Evolutionary conservation across 2,113 vertebrate species (phyloP), one percentile per base, ranked within the genome.

Genomic region (Sebastes fasciatus): DNA sequence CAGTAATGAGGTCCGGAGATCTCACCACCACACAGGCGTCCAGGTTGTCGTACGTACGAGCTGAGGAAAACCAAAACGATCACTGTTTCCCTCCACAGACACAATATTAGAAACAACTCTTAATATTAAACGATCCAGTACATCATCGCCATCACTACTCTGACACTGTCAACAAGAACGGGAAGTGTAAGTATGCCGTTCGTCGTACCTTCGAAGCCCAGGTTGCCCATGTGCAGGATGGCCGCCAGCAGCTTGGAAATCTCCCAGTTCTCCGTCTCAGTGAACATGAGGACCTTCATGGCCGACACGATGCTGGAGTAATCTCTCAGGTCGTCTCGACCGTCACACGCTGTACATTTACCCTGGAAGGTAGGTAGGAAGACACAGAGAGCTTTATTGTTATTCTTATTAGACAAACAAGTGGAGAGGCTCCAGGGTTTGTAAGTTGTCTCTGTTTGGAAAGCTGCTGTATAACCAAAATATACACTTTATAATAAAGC

Each of bases 251-350:
- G 96, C 91, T 99, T 99, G n/a, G 95, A 98, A 85, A 99, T 99
- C 94, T 99, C 98, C 97, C 97, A 98, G 94, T 96, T 98, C 94
- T 99, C 98, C 0, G 97, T 99, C 92, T 99, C 97, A 0, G 97
- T 98, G 78, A 99, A 99, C 98, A 99, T 98, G 5, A 99, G 97
- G 45, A 99, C 98, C 94, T 99, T 99, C 98, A 99, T 99, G 23
- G 98, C 98, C 0, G 98, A 98, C 80, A 96, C 94, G 93, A 99
- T 99, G 83, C 97, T 98, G 89, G 97, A 97, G 0, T 99, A 99
- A 78, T 99, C 98, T n/a, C 96, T 97, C 87, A 96, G 97, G 66
- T 99, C 98, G 1, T 99, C 96, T 0, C 98, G 96, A 21, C 98
- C 98, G 0, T 99, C 98, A 0, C 98, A 99, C 80, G 95, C 93